Evolutionary conservation across 1,140 invertebrate genomes (phyloP), one percentile per base, ranked within the genome.

Genomic region (Drosophila seguyi): DNA sequence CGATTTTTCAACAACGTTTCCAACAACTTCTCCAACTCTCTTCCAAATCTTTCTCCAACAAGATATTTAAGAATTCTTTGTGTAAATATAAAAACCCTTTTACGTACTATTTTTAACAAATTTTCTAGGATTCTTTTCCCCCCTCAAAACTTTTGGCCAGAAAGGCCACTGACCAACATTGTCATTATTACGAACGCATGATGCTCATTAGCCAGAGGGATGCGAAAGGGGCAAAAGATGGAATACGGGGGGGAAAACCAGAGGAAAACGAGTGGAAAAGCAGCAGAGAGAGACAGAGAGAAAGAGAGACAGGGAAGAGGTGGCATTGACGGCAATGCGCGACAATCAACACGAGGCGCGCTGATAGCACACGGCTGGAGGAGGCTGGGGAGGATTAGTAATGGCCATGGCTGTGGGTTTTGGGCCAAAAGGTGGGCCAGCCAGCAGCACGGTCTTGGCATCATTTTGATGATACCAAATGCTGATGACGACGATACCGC

Each of bases 301-400:
- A 1, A 6, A 22, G 18, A 44, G 41, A 42, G 56, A 58, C 29
- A 55, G 25, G 6, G 25, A 29, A 34, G 34, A 45, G 72, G 60
- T 6, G 20, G 13, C 82, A 86, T 82, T 86, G 82, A 82, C 86
- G 82, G 83, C 79, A 87, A 87, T 63, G 82, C 80, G 84, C 83
- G 83, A 87, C 83, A 87, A 87, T 87, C 83, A 87, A 83, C 83
- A 88, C 84, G 80, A 79, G 60, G 60, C 62, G 69, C 73, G 76
- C 81, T 84, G 81, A 84, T 84, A 84, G 72, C 81, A 77, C 75
- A 81, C 71, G 71, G 79, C 47, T 42, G 52, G 52, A 55, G 52
- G 41, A 55, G 52, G 41, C 56, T 72, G 74, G 75, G 78, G 76
- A 66, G 84, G 84, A 87, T 87, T 87, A 88, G 77, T 78, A 84